Evolutionary conservation across 2,113 vertebrate genomes (phyloP), one percentile per base, ranked within the genome.

Genomic region (Lophius piscatorius): DNA sequence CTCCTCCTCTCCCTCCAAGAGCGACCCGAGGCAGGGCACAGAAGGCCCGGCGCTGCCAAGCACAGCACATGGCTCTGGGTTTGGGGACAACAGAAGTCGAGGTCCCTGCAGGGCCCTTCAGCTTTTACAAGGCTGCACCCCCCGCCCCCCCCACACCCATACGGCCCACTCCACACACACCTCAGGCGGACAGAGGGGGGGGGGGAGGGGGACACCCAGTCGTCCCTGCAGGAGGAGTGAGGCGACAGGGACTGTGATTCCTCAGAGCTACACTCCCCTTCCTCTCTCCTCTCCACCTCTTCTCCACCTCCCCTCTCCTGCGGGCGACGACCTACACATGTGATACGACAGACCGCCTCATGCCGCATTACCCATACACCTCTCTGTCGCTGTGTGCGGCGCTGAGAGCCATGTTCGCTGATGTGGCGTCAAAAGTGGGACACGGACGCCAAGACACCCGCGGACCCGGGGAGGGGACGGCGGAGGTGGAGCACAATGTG

Each of bases 331-430:
- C 74, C 79, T 83, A 69, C 80, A 85, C 85, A 86, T 80, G 82
- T 76, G 85, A 89, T 81, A 80, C 46, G 70, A 80, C 81, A 81
- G 74, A 74, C 65, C 67, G 72, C 13, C 83, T 84, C 80, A 81
- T 64, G 82, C 77, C 56, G 75, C 81, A 84, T 88, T 87, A 85
- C 65, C 74, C 84, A 78, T 77, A 77, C 73, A 81, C 77, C 80
- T 84, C 81, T 77, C 40, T 72, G 69, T 70, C 74, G 64, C 48
- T 67, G 84, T 63, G 42, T 71, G 65, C 33, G 58, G 45, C 24
- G 75, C 84, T 85, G 3, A 8, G 0, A 83, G 82, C 79, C 70
- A 86, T 75, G 77, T 77, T 76, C 70, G 29, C 68, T 71, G 49
- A 77, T 78, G 74, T 33, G 50, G 64, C 80, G 67, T 81, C 76